phyloP scores from a whole-genome alignment of 2,113 vertebrate genomes.

The Tenebrosternarchus preto region DNA sequence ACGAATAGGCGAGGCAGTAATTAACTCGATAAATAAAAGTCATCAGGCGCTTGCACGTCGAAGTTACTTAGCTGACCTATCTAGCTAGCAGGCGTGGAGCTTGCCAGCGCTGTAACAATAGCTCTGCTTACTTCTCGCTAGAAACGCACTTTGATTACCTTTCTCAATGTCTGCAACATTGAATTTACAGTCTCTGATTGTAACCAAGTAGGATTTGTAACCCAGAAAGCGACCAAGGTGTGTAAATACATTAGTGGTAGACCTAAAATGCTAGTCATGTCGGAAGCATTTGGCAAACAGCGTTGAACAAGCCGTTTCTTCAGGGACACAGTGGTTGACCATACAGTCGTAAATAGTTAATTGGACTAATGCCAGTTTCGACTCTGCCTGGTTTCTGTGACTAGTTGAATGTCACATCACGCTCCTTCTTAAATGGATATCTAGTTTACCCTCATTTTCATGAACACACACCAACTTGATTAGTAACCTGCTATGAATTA shows the following conservation, averaged over 20 bases:
- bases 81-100: slow-evolving; percentile 24
- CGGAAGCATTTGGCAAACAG: slow-evolving; percentile 9
- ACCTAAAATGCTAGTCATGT: slow-evolving; percentile 17
- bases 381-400: neutral
- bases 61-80: slow-evolving; percentile 19
- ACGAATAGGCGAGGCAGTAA: neutral
- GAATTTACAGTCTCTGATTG: neutral
- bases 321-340: neutral
- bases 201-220: neutral
- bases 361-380: neutral
- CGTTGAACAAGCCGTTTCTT: slow-evolving; percentile 12
- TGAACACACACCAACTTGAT: neutral
- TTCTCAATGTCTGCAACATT: neutral
- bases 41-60: neutral
- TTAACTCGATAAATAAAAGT: neutral
- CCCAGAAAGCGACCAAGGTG: neutral
- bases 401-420: neutral
- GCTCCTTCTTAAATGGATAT: neutral
- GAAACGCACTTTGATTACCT: neutral
- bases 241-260: slow-evolving; percentile 16
- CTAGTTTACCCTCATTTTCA: neutral
- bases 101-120: slow-evolving; percentile 25
- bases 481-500: neutral
- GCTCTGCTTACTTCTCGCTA: neutral
- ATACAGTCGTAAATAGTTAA: neutral